These are phyloP conservation scores for Baccha elongata DNA, from an alignment of 2,888 invertebrate genomes.

Conservation along the genomic window DNA sequence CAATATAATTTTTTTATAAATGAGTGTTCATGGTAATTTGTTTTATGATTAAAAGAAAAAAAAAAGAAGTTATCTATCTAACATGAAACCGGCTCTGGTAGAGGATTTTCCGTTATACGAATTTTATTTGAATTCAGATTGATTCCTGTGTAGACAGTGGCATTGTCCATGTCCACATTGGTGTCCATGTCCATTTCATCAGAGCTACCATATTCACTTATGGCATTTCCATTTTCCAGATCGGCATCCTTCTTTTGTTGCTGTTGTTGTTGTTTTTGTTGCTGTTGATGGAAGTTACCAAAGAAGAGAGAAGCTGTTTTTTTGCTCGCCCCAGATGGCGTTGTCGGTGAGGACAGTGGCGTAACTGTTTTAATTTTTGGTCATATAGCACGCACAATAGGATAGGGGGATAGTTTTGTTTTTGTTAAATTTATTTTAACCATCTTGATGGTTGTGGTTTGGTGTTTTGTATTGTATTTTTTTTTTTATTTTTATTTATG, in stretches of 20 bases:
- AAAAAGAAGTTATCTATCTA: slow-evolving; percentile 74
- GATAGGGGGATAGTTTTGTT: slow-evolving; percentile 79
- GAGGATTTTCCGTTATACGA: slow-evolving; percentile 82
- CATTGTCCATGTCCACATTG: slow-evolving; percentile 75
- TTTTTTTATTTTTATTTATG: slow-evolving; percentile 70
- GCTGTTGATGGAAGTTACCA: slow-evolving; percentile 80
- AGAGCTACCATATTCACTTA: slow-evolving; percentile 65
- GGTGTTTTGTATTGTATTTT: slow-evolving; percentile 76
- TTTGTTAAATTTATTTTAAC: slow-evolving; percentile 78
- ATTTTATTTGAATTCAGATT: slow-evolving; percentile 79
- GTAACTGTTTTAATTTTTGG: slow-evolving; percentile 78
- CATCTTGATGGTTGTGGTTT: slow-evolving; percentile 75
- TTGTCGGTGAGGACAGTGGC: slow-evolving; percentile 81
- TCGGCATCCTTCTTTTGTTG: slow-evolving; percentile 67
- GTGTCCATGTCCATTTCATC: slow-evolving; percentile 75
- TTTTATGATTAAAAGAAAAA: slow-evolving; percentile 12
- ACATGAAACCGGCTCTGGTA: slow-evolving; percentile 82
- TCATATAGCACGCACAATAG: slow-evolving; percentile 70
- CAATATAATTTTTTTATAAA: slow-evolving; percentile 42
- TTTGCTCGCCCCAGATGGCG: slow-evolving; percentile 81
- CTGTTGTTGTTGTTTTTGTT: slow-evolving; percentile 74
- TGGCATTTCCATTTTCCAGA: slow-evolving; percentile 62
- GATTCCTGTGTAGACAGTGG: slow-evolving; percentile 78
- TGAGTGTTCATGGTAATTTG: slow-evolving; percentile 29
- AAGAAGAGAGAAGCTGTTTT: slow-evolving; percentile 81